Percentiles rank a stretch among this genome's conserved stretches.
These are phyloP conservation scores for Limenitis arthemis DNA, from an alignment of 2,888 invertebrate genomes.

Conservation along the genomic window DNA sequence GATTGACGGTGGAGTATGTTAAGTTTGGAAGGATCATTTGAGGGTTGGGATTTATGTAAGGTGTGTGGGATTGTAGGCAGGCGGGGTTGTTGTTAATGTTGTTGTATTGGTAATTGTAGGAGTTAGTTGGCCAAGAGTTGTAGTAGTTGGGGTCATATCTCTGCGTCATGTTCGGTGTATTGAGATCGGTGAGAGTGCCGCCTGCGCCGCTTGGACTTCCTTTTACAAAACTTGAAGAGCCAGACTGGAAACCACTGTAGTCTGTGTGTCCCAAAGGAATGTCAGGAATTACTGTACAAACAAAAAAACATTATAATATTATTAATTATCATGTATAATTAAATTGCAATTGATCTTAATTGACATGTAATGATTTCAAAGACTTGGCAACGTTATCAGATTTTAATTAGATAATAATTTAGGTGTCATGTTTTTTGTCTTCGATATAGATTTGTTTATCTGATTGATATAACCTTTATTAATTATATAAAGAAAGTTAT, in stretches of 20 bases:
- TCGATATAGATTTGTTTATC: no score
- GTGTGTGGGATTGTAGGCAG: constrained; percentile 69
- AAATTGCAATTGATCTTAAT: not conserved
- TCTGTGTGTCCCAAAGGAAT: constrained; percentile 60
- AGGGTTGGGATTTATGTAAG: constrained; percentile 74
- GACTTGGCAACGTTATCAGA: constrained; percentile 4
- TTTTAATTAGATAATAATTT: no score
- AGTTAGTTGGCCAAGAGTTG: constrained; percentile 74
- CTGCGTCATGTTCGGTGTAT: constrained; percentile 47
- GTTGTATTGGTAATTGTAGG: constrained; percentile 80
- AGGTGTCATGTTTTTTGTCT: no score
- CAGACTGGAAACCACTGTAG: constrained; percentile 56
- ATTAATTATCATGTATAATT: not conserved
- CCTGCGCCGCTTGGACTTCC: constrained; percentile 51
- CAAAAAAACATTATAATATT: no score
- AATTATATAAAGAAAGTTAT: no score
- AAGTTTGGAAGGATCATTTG: constrained; percentile 85
- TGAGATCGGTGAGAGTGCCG: constrained; percentile 60
- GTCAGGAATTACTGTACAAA: constrained; percentile 67
- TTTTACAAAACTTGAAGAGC: constrained; percentile 49
- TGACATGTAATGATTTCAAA: not conserved
- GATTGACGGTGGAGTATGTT: constrained; percentile 84
- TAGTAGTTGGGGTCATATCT: constrained; percentile 72
- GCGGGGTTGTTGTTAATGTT: constrained; percentile 69
- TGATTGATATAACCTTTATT: no score